A percentile compares a stretch with the other conserved stretches of the same genome.
These are phyloP conservation scores for Egretta garzetta DNA, from an alignment of 2,113 vertebrate genomes.

Conservation along the genomic window DNA sequence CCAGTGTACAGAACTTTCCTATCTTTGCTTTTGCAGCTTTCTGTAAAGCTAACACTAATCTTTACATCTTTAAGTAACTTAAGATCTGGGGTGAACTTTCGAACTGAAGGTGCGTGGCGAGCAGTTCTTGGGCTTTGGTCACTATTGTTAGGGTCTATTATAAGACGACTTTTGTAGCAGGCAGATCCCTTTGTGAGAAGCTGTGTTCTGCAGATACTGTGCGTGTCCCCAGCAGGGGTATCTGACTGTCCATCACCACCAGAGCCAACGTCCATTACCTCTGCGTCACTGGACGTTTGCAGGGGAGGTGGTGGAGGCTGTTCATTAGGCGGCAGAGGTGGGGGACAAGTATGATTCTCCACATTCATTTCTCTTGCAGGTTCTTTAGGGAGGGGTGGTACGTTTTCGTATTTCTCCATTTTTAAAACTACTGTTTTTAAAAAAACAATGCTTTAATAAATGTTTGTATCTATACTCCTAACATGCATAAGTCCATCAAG, in stretches of 20 bases:
- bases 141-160: slow-evolving; percentile 81
- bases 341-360: slow-evolving; percentile 81
- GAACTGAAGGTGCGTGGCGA: slow-evolving; percentile 91
- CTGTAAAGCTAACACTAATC: slow-evolving; percentile 94
- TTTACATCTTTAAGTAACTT: slow-evolving; percentile 97
- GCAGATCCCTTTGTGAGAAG: slow-evolving; percentile 88
- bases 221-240: slow-evolving; percentile 89
- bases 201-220: slow-evolving; percentile 79
- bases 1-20: slow-evolving; percentile 96
- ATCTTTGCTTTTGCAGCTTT: slow-evolving; percentile 93
- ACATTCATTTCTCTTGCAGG: slow-evolving; percentile 84
- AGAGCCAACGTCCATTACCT: slow-evolving; percentile 99
- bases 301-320: slow-evolving; percentile 99
- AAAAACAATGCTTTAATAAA: slow-evolving; percentile 71
- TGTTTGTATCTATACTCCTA: slow-evolving; percentile 74
- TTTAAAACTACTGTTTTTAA: slow-evolving; percentile 69
- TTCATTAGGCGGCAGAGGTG: slow-evolving; percentile 81
- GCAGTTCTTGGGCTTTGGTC: slow-evolving; percentile 91
- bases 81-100: slow-evolving; percentile 93
- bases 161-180: slow-evolving; percentile 85
- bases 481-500: slow-evolving; percentile 84
- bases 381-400: slow-evolving; percentile 93
- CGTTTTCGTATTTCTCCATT: slow-evolving; percentile 89
- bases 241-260: slow-evolving; percentile 99
- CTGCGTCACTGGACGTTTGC: slow-evolving; percentile 99